Conservation (phyloP, 2,797 vertebrate genomes). For the Hemitrygon akajei region DNA sequence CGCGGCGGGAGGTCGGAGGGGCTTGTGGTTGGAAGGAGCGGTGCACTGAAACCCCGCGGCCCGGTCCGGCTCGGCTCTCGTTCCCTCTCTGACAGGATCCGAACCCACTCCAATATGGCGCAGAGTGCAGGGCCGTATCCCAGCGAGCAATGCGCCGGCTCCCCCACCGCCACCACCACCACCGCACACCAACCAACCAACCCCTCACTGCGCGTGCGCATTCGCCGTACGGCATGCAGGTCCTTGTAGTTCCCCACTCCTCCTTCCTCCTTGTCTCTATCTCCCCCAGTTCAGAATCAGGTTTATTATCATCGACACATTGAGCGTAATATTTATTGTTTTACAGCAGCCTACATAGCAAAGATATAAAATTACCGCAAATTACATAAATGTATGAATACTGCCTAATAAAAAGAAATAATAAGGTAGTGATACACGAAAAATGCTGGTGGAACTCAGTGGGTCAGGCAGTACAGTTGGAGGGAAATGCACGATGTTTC, state of each 20-base stretch:
- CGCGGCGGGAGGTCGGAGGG: too few relatives aligned
- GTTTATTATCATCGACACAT: too few relatives aligned
- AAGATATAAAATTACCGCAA: too few relatives aligned
- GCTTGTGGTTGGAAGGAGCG: neutral
- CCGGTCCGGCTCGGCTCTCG: neutral
- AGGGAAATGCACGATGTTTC: too few relatives aligned
- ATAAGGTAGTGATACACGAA: too few relatives aligned
- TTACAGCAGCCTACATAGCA: too few relatives aligned
- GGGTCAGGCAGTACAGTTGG: too few relatives aligned
- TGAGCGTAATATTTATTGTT: too few relatives aligned
- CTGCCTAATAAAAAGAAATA: too few relatives aligned
- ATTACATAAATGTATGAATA: too few relatives aligned
- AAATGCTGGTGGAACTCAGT: too few relatives aligned
- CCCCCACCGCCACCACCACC: neutral
- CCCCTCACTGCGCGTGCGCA: neutral
- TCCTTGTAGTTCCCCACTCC: neutral
- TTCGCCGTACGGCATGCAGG: neutral
- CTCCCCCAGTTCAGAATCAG: too few relatives aligned
- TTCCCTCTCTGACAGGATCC: constrained; percentile 11
- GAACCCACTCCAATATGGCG: constrained; percentile 32
- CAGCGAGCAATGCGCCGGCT: neutral
- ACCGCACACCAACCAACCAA: neutral
- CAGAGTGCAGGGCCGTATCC: constrained; percentile 24
- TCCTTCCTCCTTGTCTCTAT: neutral
- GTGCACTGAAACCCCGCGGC: neutral